phyloP scores from a whole-genome alignment of 2,113 vertebrate genomes.

The Eptesicus fuscus region DNA sequence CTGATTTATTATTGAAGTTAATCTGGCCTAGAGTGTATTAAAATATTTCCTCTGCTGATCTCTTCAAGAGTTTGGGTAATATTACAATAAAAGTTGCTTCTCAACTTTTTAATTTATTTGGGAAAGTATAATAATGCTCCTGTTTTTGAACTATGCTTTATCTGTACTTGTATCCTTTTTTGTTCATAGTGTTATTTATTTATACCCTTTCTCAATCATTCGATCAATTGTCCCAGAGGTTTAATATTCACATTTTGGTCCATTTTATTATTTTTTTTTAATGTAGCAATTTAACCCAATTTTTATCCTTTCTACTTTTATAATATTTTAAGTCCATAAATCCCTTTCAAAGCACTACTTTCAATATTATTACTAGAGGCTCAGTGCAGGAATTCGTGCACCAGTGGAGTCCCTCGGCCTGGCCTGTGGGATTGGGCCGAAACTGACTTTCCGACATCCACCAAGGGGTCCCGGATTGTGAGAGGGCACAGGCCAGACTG shows the following conservation, averaged over 20 bases:
- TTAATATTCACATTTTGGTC: background rate
- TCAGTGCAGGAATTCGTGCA: no score
- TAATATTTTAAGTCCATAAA: background rate
- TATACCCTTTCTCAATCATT: background rate
- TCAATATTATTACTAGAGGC: background rate
- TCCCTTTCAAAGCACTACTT: background rate
- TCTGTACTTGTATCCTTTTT: background rate
- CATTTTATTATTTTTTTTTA: background rate
- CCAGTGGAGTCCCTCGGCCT: no score
- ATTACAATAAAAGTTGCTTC: background rate
- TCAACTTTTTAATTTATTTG: background rate
- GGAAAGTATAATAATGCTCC: background rate
- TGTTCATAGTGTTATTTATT: background rate
- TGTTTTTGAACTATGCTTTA: background rate
- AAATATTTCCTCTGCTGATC: background rate
- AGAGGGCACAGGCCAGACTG: no score
- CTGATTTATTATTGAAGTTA: background rate
- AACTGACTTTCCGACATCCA: no score
- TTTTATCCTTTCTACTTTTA: background rate
- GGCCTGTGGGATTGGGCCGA: no score
- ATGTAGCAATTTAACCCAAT: background rate
- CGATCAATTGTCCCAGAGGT: background rate
- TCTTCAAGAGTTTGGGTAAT: background rate
- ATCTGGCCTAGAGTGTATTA: background rate
- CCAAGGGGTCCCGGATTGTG: no score